These are phyloP conservation scores for Hyles lineata DNA, from an alignment of 2,888 invertebrate genomes.

Conservation along the genomic window DNA sequence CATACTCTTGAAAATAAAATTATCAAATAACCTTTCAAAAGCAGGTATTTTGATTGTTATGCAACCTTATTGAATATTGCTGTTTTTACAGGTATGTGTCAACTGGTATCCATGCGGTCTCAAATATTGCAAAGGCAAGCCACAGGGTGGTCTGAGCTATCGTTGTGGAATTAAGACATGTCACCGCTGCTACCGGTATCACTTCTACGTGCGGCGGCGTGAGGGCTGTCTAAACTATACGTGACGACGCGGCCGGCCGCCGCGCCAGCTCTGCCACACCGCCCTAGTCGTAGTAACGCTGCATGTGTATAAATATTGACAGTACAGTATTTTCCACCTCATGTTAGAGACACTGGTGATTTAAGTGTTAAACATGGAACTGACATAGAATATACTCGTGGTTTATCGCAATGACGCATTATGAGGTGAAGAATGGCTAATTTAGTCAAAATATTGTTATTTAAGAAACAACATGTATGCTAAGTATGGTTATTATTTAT, in stretches of 20 bases:
- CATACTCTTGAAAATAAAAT: too few species aligned
- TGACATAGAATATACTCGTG: background rate
- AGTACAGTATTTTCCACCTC: background rate
- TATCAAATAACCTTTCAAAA: too few species aligned
- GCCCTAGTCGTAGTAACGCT: constrained; percentile 37
- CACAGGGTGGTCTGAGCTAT: constrained; percentile 88
- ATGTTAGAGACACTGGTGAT: background rate
- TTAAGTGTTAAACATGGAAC: background rate
- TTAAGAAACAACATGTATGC: background rate
- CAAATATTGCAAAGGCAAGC: constrained; percentile 96
- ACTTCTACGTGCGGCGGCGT: constrained; percentile 93
- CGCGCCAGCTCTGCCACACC: constrained; percentile 38
- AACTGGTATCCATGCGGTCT: constrained; percentile 98
- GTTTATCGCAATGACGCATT: background rate
- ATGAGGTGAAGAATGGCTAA: background rate
- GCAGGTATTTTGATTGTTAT: too few species aligned
- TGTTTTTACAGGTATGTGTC: constrained; percentile 85
- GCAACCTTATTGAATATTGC: background rate
- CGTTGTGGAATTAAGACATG: constrained; percentile 98
- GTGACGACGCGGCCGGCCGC: constrained; percentile 60
- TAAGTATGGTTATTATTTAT: too few species aligned
- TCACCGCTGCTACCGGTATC: constrained; percentile 94
- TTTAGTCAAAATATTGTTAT: background rate
- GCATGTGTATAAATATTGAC: constrained; percentile 47
- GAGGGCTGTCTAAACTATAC: constrained; percentile 78